A percentile compares a stretch with the other conserved stretches of the same genome.
These are phyloP conservation scores for Narcine bancroftii DNA, from an alignment of 2,113 vertebrate genomes.

Conservation along the genomic window DNA sequence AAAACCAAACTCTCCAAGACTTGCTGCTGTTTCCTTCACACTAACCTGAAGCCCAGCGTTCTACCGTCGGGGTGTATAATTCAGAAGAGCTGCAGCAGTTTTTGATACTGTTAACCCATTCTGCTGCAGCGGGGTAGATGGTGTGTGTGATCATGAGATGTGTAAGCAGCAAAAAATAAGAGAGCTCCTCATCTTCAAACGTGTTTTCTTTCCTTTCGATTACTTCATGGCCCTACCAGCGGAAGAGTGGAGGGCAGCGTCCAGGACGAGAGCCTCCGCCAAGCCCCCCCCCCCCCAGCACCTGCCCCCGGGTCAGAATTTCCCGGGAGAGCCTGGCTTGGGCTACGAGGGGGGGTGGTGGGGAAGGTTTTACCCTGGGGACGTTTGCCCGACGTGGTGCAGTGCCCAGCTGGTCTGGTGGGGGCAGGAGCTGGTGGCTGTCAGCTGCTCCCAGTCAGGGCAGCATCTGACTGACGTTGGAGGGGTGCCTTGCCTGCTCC, in stretches of 20 bases:
- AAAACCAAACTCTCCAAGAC: background rate
- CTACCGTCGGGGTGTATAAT: background rate
- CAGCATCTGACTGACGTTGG: background rate
- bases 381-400: too few species aligned
- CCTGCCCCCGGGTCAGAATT: too few species aligned
- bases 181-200: background rate
- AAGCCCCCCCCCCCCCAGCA: too few species aligned
- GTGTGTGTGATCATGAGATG: background rate
- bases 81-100: background rate
- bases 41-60: background rate
- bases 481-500: background rate
- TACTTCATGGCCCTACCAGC: background rate
- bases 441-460: background rate
- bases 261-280: too few species aligned
- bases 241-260: background rate
- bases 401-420: too few species aligned
- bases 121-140: background rate
- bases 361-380: too few species aligned
- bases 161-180: constrained; percentile 4
- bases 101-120: background rate
- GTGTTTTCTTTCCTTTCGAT: background rate
- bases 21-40: background rate
- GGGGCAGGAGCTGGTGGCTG: too few species aligned
- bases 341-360: too few species aligned
- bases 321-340: too few species aligned